Evolutionary conservation across 2,888 invertebrate genomes (phyloP).

Genomic region (Anticlea derivata): DNA sequence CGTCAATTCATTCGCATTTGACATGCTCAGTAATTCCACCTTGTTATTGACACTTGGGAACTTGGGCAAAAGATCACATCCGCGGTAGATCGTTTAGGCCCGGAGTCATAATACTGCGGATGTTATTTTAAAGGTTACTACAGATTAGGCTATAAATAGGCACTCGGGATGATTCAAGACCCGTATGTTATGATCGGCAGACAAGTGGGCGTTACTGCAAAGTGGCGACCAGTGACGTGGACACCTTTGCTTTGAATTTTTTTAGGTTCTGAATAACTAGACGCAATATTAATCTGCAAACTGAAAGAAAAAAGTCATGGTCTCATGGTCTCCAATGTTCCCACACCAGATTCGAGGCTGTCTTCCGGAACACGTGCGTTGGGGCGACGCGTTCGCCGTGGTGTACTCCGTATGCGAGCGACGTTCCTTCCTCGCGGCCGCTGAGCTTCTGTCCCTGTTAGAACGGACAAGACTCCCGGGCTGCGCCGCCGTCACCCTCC

Average conservation of each 20-base stretch:
- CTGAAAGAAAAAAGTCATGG: not conserved
- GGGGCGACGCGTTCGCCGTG: slow-evolving; percentile 93
- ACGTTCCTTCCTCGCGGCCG: slow-evolving; percentile 85
- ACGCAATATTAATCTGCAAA: too few species aligned
- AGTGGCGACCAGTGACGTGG: too few species aligned
- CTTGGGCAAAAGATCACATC: not conserved
- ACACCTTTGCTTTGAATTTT: too few species aligned
- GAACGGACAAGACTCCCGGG: slow-evolving; percentile 88
- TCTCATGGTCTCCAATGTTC: not conserved
- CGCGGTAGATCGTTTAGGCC: slow-evolving; percentile 6
- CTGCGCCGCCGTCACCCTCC: slow-evolving; percentile 88
- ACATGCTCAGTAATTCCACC: slow-evolving; percentile 1
- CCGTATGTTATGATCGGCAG: not conserved
- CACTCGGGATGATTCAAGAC: not conserved
- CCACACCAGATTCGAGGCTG: slow-evolving; percentile 87
- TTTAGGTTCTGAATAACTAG: too few species aligned
- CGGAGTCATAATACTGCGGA: slow-evolving; percentile 8
- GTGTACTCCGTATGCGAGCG: slow-evolving; percentile 89
- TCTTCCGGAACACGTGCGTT: slow-evolving; percentile 89
- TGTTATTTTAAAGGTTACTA: slow-evolving; percentile 5
- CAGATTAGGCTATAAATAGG: not conserved
- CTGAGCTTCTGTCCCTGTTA: slow-evolving; percentile 88
- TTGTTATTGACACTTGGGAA: slow-evolving; percentile 7
- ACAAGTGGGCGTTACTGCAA: not conserved
- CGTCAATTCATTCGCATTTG: not conserved